phyloP scores from a whole-genome alignment of 2,113 vertebrate species.

The Etheostoma spectabile region DNA sequence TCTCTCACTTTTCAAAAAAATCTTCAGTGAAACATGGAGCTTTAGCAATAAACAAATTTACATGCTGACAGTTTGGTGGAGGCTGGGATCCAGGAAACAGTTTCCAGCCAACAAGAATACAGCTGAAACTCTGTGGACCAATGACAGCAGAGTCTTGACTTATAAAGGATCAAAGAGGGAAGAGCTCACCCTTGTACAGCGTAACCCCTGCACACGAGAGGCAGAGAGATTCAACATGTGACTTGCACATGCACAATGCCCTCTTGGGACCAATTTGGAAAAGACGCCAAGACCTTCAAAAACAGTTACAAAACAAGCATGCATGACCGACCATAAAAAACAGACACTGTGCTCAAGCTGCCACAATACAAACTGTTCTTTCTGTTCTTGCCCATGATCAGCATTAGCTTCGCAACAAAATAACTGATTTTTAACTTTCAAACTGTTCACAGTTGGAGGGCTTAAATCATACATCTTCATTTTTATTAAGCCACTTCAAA shows the following conservation, averaged over 20 bases:
- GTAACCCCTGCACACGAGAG: slow-evolving; percentile 44
- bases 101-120: slow-evolving; percentile 21
- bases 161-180: neutral
- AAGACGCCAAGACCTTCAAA: slow-evolving; percentile 23
- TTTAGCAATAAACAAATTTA: slow-evolving; percentile 57
- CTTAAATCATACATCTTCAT: neutral
- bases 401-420: slow-evolving; percentile 16
- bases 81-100: slow-evolving; percentile 20
- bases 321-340: slow-evolving; percentile 1
- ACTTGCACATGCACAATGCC: slow-evolving; percentile 42
- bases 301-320: slow-evolving; percentile 21
- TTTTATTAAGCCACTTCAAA: slow-evolving; percentile 2
- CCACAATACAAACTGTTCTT: slow-evolving; percentile 14
- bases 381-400: slow-evolving; percentile 30
- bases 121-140: slow-evolving; percentile 12
- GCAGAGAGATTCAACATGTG: slow-evolving; percentile 56
- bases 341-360: slow-evolving; percentile 6
- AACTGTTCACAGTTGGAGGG: slow-evolving; percentile 8
- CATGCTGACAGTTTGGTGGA: neutral
- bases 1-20: too few species aligned
- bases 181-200: slow-evolving; percentile 66
- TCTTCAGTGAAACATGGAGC: slow-evolving; percentile 9
- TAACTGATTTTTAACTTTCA: slow-evolving; percentile 24
- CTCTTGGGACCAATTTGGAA: slow-evolving; percentile 24
- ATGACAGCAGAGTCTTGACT: slow-evolving; percentile 6